Base-by-base conservation (phyloP, 2,888 invertebrate species). In the Heliconius cydno region DNA sequence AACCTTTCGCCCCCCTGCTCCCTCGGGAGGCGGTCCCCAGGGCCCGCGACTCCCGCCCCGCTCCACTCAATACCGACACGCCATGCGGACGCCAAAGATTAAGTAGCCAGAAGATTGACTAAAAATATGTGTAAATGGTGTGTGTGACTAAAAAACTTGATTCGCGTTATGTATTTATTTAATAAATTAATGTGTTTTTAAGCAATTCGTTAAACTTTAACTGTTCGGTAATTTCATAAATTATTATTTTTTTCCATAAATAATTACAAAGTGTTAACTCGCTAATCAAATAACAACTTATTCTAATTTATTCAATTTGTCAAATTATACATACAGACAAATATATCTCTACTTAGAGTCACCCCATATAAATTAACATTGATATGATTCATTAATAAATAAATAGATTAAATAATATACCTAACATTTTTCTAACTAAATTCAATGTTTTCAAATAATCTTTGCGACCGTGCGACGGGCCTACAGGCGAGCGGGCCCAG, bases 51-150 rank as follows among this genome's bases (percentile, higher is more conserved):
- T 91, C 93, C 93, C 89, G 87, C 88, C 90, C 91, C 89, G 90
- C 93, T 92, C 94, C 94, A 95, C 95, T 95, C 95, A 94, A 95
- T 95, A 94, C 94, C 92, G 92, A 93, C 93, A 93, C 93, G 94
- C 92, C 92, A 93, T 88, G 91, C 92, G 91, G 91, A 91, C 89
- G 90, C 84, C 94, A 94, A 90, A 94, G 94, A 94, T 86, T 91
- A 93, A 88, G 85, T 85, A 85, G 79, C 81, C 82, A 83, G 82
- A 84, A 86, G 86, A 86, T 84, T 84, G 85, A 78, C 83, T 79
- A 83, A 84, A 87, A 78, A 60, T 81, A 81, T 80, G 68, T 79
- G 57, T 19, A 46, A 77, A 60, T 57, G 41, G 25, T 34, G 22
- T 66, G n/a, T 15, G 22, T 9, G 30, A 52, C 52, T 72, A 70